Base-by-base conservation (phyloP, 2,797 vertebrate species). In the Oryzias sinensis region DNA sequence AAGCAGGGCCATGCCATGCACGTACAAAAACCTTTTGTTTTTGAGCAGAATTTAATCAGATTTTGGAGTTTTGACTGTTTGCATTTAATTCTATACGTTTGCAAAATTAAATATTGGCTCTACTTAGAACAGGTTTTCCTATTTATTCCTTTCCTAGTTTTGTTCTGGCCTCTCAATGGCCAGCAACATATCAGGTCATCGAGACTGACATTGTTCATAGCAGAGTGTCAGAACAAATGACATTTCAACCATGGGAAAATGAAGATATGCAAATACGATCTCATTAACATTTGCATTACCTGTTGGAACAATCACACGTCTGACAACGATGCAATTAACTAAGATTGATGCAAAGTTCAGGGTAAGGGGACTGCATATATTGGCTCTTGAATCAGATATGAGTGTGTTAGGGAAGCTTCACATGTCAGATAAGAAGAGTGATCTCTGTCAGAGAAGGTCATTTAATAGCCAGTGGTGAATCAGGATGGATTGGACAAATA, bases 231-330 rank as follows among this genome's bases (percentile, higher is more conserved):
- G 93, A 95, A 93, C 93, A 94, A 94, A 95, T 97, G 95, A 95
- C 95, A 97, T 96, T 96, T 96, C 92, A 94, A 95, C 94, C 96
- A 95, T 95, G 93, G 93, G 92, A 96, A 88, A 95, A 95, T 94
- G 95, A 95, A 96, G 96, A 97, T 97, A 97, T 97, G 96, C 95
- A 95, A 97, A 97, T 96, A 86, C 90, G 90, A 90, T 90, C 92
- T 96, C 94, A 97, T 97, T 97, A 97, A 96, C 96, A 96, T 97
- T 97, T 96, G 95, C 95, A 95, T 95, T 94, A 96, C 94, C 93
- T 96, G 95, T 97, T 96, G 95, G 95, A 96, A 97, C 96, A 97
- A 96, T 97, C 94, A 82, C 91, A 81, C 91, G 91, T 91, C 92
- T 96, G 95, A 97, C 96, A 97, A 95, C 94, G 90, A 93, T 92